Percentiles rank a stretch among this genome's conserved stretches.
phyloP scores from a whole-genome alignment of 2,797 vertebrate genomes.

The Psittacula derbiana region DNA sequence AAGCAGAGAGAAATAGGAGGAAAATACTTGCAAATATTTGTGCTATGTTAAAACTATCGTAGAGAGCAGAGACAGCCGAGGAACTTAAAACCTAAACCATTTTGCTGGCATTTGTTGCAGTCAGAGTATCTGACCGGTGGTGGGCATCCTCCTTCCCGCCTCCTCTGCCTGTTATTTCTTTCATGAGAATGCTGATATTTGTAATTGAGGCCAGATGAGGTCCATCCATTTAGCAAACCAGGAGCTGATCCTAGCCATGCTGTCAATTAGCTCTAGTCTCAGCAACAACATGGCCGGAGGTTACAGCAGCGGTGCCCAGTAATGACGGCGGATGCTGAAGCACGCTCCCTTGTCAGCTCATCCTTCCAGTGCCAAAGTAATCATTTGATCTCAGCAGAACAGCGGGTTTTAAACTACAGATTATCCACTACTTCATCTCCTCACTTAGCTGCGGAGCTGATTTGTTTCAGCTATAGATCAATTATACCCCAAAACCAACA shows the following conservation, averaged over 20 bases:
- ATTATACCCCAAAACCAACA: conserved; percentile 16
- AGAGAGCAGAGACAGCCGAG: neutral
- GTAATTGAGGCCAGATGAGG: conserved; percentile 54
- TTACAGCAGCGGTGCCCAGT: neutral
- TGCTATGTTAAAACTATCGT: neutral
- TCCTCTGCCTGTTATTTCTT: neutral
- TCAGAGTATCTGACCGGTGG: neutral
- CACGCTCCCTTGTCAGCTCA: neutral
- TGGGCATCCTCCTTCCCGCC: neutral
- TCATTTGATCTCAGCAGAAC: conserved; percentile 39
- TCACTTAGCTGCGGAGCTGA: conserved; percentile 11
- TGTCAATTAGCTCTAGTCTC: conserved; percentile 42
- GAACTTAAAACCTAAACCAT: neutral
- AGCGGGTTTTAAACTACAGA: conserved; percentile 53
- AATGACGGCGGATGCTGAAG: neutral
- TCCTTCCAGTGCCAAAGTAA: conserved; percentile 37
- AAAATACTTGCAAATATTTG: neutral
- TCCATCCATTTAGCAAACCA: conserved; percentile 8
- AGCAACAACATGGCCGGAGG: neutral
- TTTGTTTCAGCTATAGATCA: conserved; percentile 43
- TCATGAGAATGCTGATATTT: conserved; percentile 9
- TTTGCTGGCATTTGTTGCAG: neutral
- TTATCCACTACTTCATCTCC: conserved; percentile 52
- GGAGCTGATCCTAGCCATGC: conserved; percentile 26
- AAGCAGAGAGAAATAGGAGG: neutral